Conservation (phyloP, 2,888 invertebrate species). For the Ommatoiulus sabulosus region DNA sequence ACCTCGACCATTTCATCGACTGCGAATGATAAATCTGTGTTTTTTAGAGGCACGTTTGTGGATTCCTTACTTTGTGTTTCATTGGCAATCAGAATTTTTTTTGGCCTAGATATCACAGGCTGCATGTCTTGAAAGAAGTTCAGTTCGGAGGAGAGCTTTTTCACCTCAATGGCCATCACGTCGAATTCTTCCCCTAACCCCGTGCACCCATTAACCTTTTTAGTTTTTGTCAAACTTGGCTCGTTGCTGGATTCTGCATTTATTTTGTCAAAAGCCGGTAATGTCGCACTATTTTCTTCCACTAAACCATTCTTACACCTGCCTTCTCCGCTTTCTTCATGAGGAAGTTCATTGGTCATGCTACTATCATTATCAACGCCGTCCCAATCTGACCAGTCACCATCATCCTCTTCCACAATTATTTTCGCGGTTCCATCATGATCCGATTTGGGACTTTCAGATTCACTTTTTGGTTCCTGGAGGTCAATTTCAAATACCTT, state of each 20-base stretch:
- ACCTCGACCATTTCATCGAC: slow-evolving; percentile 26
- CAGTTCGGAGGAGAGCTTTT: slow-evolving; percentile 24
- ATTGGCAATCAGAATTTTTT: neutral
- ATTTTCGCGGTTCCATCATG: neutral
- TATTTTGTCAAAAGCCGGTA: neutral
- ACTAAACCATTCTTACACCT: neutral
- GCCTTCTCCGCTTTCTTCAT: neutral
- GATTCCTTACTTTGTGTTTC: neutral
- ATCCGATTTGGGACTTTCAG: neutral
- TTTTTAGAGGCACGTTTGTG: neutral
- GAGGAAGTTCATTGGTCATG: neutral
- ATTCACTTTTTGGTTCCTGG: neutral
- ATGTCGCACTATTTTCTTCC: neutral
- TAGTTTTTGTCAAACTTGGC: neutral
- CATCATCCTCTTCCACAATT: slow-evolving; percentile 25
- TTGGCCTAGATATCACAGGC: slow-evolving; percentile 47
- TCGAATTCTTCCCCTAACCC: slow-evolving; percentile 57
- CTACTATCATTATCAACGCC: neutral
- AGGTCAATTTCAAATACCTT: neutral
- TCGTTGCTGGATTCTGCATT: neutral
- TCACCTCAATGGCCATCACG: slow-evolving; percentile 52
- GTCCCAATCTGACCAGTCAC: slow-evolving; percentile 55
- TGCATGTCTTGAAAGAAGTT: slow-evolving; percentile 57
- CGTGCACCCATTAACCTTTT: neutral
- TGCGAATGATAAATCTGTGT: neutral